Conservation (phyloP, 2,888 invertebrate genomes). For the Brachyptera risi region DNA sequence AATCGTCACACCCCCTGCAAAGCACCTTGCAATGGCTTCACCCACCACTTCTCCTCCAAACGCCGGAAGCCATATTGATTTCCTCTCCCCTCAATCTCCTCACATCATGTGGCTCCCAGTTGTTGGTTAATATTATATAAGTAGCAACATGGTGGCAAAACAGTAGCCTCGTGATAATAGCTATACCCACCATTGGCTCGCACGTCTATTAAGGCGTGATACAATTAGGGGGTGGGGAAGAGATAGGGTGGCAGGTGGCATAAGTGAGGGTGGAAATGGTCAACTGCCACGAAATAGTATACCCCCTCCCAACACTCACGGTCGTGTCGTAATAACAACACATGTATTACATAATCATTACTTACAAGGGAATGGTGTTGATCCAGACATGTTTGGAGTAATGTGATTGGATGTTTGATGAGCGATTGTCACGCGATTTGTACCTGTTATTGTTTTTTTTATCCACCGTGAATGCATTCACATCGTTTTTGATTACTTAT, state of each 20-base stretch:
- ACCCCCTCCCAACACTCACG: too few relatives aligned
- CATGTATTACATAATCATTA: background rate
- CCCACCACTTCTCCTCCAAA: constrained; percentile 42
- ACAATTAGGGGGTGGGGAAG: constrained; percentile 23
- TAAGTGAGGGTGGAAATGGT: constrained; percentile 17
- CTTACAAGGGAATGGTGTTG: background rate
- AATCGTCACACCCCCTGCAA: constrained; percentile 34
- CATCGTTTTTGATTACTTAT: too few relatives aligned
- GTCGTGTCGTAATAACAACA: too few relatives aligned
- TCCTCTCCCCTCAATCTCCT: constrained; percentile 36
- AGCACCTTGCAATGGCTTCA: constrained; percentile 48
- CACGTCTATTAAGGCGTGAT: constrained; percentile 30
- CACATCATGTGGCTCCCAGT: constrained; percentile 27
- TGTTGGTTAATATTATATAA: constrained; percentile 20
- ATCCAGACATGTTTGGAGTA: background rate
- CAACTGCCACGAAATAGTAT: constrained; percentile 12
- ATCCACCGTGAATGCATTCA: too few relatives aligned
- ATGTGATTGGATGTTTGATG: background rate
- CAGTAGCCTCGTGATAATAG: constrained; percentile 20
- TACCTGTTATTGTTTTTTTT: background rate
- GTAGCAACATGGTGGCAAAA: constrained; percentile 26
- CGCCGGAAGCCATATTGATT: constrained; percentile 49
- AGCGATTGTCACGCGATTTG: background rate
- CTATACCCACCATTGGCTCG: constrained; percentile 29
- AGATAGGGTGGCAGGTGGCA: constrained; percentile 18